Percentiles rank a stretch among this genome's conserved stretches.
Evolutionary conservation across 37 sponge, comb jelly and placozoan species (phyloP).

Genomic region (Mnemiopsis leidyi): DNA sequence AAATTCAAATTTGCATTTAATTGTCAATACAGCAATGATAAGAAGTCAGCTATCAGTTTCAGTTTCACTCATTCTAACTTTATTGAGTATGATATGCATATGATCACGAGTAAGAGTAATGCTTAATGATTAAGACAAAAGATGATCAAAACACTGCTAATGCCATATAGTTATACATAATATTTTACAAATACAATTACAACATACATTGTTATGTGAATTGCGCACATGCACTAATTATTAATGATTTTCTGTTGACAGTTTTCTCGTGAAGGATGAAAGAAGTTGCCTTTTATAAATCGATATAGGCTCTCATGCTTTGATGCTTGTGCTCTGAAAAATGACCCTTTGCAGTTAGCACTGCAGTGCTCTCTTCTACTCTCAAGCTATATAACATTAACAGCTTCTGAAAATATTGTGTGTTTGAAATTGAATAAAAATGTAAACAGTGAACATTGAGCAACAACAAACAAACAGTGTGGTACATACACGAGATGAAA

Average conservation of each 20-base stretch:
- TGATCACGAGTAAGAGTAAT: conserved; percentile 3
- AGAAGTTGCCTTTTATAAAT: conserved; percentile 1
- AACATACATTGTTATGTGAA: conserved; percentile 1
- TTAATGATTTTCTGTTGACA: neutral
- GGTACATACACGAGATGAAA: conserved; percentile 3
- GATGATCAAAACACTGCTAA: neutral
- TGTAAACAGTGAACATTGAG: neutral
- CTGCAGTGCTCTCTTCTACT: neutral
- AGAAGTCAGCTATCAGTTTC: no score
- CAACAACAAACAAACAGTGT: neutral
- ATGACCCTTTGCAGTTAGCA: neutral
- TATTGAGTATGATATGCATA: no score
- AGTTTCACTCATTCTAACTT: no score
- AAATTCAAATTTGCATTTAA: no score
- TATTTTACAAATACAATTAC: conserved; percentile 1
- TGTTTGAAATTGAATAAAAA: neutral
- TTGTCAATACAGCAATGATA: no score
- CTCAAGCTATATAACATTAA: neutral
- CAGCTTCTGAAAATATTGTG: conserved; percentile 3
- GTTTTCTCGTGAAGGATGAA: conserved; percentile 3
- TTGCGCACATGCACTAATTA: conserved; percentile 3
- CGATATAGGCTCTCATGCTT: neutral
- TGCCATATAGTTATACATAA: neutral
- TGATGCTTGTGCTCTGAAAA: conserved; percentile 3
- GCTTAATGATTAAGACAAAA: conserved; percentile 1